Conservation (phyloP, 1,140 invertebrate genomes). For the Orussus abietinus region DNA sequence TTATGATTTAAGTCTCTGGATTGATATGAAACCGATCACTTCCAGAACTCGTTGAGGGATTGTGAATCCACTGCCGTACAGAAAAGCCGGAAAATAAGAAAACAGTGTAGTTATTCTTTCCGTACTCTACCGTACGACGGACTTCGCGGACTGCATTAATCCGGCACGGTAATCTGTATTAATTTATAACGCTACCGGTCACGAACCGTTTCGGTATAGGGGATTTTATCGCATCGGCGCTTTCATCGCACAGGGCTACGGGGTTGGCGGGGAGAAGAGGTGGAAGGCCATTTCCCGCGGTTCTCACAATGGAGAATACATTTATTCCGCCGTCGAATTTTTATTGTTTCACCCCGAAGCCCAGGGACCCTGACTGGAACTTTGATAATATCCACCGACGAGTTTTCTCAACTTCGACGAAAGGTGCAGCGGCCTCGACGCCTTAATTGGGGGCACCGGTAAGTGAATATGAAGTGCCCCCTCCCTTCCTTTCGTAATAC, state of each 20-base stretch:
- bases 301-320: conserved; percentile 27
- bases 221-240: conserved; percentile 24
- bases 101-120: too few species aligned
- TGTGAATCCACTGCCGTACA: conserved; percentile 17
- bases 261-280: conserved; percentile 8
- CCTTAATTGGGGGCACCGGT: too few species aligned
- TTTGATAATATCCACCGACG: too few species aligned
- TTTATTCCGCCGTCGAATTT: conserved; percentile 26
- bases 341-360: conserved; percentile 28
- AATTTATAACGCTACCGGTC: conserved; percentile 20
- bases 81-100: too few species aligned
- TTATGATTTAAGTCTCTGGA: neutral
- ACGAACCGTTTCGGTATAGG: conserved; percentile 7
- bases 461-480: too few species aligned
- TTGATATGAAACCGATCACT: neutral
- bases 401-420: too few species aligned
- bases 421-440: too few species aligned
- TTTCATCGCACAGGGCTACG: conserved; percentile 15
- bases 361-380: too few species aligned
- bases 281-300: conserved; percentile 16
- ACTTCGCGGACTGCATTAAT: conserved; percentile 4
- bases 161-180: conserved; percentile 20
- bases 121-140: too few species aligned
- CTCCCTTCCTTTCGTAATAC: too few species aligned
- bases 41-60: conserved; percentile 20